Conservation (phyloP, 1,140 invertebrate genomes). For the Coelopa frigida region DNA sequence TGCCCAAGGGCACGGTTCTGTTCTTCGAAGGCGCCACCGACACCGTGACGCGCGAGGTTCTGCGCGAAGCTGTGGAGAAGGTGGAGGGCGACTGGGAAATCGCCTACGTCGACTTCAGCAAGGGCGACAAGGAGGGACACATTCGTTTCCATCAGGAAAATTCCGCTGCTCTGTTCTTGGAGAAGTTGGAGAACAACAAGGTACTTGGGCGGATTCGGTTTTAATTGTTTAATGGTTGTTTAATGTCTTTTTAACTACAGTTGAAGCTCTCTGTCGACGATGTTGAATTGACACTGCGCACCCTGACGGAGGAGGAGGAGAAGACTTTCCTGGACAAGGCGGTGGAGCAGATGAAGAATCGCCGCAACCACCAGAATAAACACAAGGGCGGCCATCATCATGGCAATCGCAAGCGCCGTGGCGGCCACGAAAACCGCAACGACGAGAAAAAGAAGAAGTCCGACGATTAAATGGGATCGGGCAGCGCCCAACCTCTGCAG, state of each 20-base stretch:
- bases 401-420: constrained; percentile 41
- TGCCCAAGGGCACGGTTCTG: constrained; percentile 64
- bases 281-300: constrained; percentile 50
- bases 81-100: constrained; percentile 52
- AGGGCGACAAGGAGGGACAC: constrained; percentile 63
- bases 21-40: constrained; percentile 55
- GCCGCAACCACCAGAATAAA: constrained; percentile 47
- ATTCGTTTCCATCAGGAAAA: constrained; percentile 63
- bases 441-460: constrained; percentile 23
- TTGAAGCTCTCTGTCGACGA: constrained; percentile 47
- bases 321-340: constrained; percentile 57
- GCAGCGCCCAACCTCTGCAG: too few species aligned
- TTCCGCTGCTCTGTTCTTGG: constrained; percentile 55
- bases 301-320: constrained; percentile 64
- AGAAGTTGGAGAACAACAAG: constrained; percentile 58
- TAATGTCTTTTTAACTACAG: constrained; percentile 11
- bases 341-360: constrained; percentile 53
- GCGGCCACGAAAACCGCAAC: constrained; percentile 26
- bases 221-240: too few species aligned
- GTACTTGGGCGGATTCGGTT: too few species aligned
- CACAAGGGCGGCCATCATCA: constrained; percentile 28
- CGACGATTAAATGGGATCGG: too few species aligned
- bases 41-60: constrained; percentile 60
- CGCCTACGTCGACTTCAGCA: constrained; percentile 67
- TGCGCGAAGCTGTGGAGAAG: constrained; percentile 60